phyloP scores from a whole-genome alignment of 2,113 vertebrate genomes.

The Rhea americana region DNA sequence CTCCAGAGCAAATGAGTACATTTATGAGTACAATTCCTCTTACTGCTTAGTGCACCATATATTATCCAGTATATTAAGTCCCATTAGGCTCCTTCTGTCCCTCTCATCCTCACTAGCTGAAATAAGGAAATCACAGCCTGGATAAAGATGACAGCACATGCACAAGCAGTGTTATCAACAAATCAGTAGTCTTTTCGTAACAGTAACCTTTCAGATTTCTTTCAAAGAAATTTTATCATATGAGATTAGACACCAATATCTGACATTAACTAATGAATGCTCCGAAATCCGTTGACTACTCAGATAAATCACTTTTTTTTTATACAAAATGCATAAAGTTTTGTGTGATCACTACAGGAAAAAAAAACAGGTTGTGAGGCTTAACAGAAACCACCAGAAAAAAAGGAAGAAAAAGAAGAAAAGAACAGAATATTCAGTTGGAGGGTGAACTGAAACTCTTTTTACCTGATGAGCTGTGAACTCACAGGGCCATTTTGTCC shows the following conservation, averaged over 20 bases:
- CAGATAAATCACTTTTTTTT: conserved; percentile 44
- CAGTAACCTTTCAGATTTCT: background rate
- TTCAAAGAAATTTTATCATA: background rate
- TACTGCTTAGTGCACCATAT: conserved; percentile 40
- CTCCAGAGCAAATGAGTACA: conserved; percentile 59
- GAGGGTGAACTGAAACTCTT: background rate
- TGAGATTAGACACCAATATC: background rate
- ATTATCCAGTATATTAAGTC: conserved; percentile 22
- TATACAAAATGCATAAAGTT: background rate
- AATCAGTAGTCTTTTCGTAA: background rate
- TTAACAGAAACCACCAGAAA: background rate
- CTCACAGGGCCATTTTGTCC: background rate
- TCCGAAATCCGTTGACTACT: background rate
- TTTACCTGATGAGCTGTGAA: background rate
- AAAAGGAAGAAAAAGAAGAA: background rate
- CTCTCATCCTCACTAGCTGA: background rate
- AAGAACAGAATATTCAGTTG: background rate
- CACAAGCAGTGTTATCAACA: background rate
- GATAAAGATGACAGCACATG: background rate
- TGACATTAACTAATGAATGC: background rate
- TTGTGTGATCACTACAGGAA: background rate
- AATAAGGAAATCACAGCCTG: background rate
- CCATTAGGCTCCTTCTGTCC: conserved; percentile 50
- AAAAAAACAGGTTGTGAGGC: background rate
- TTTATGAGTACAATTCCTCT: conserved; percentile 63